A percentile compares a stretch with the other conserved stretches of the same genome.
Conservation (phyloP, 2,888 invertebrate species). For the Synanthedon vespiformis region DNA sequence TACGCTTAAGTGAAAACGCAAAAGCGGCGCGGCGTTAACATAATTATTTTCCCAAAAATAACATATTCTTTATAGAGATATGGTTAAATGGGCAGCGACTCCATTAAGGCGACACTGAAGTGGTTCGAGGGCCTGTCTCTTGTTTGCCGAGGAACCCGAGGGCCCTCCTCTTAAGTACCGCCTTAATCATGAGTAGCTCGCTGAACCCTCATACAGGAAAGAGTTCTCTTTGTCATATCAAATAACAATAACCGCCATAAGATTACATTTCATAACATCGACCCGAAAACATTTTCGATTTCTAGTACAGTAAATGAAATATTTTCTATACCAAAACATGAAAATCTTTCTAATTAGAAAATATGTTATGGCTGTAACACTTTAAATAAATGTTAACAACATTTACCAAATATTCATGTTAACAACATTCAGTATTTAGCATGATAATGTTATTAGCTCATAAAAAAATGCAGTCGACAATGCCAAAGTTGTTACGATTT, state of each 20-base stretch:
- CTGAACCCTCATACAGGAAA: slow-evolving; percentile 12
- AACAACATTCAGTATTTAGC: too few relatives aligned
- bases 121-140: slow-evolving; percentile 47
- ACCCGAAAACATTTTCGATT: too few relatives aligned
- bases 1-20: too few relatives aligned
- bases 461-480: too few relatives aligned
- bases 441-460: too few relatives aligned
- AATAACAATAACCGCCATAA: neutral
- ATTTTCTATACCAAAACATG: too few relatives aligned
- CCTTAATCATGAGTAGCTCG: slow-evolving; percentile 59
- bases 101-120: slow-evolving; percentile 40
- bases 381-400: too few relatives aligned
- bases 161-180: slow-evolving; percentile 39
- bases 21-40: neutral
- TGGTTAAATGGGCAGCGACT: slow-evolving; percentile 27
- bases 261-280: neutral
- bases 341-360: too few relatives aligned
- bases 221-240: neutral
- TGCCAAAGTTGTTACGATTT: too few relatives aligned
- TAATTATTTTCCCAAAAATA: slow-evolving; percentile 4
- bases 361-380: too few relatives aligned
- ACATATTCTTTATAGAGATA: slow-evolving; percentile 6
- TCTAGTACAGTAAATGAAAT: too few relatives aligned
- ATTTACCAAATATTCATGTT: too few relatives aligned
- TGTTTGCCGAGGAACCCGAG: slow-evolving; percentile 45